Evolutionary conservation across 2,888 invertebrate genomes (phyloP).

Genomic region (Dynastes tityus): DNA sequence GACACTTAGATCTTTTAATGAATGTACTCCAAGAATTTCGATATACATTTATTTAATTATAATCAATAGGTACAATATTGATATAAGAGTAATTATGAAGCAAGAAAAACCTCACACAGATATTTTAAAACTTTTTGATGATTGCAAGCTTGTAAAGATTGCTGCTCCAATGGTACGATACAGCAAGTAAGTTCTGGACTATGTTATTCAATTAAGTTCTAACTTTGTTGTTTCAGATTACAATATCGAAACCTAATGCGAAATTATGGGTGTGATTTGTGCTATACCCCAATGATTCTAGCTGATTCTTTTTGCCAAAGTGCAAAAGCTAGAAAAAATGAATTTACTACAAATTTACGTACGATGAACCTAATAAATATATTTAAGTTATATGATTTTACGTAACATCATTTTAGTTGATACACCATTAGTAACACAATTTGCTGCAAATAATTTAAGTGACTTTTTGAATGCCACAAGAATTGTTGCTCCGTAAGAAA

Average conservation of each 20-base stretch:
- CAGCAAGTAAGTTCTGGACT: slow-evolving; percentile 76
- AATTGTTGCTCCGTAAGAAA: slow-evolving; percentile 82
- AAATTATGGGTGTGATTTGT: slow-evolving; percentile 89
- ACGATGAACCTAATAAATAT: slow-evolving; percentile 51
- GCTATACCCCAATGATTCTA: slow-evolving; percentile 97
- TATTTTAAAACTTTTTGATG: slow-evolving; percentile 79
- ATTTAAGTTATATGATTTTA: slow-evolving; percentile 29
- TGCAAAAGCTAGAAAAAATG: slow-evolving; percentile 86
- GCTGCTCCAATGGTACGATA: slow-evolving; percentile 98
- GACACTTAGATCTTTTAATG: too few species aligned
- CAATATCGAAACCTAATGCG: slow-evolving; percentile 84
- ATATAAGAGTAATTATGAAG: not conserved
- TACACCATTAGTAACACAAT: slow-evolving; percentile 92
- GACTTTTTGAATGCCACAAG: slow-evolving; percentile 91
- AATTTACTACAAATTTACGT: slow-evolving; percentile 82
- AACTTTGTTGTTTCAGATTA: slow-evolving; percentile 71
- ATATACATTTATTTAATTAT: too few species aligned
- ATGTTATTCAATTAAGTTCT: not conserved
- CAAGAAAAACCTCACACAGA: slow-evolving; percentile 61
- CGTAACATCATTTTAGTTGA: slow-evolving; percentile 74
- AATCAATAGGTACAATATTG: too few species aligned
- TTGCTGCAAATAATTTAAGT: slow-evolving; percentile 88
- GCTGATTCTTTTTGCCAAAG: slow-evolving; percentile 95
- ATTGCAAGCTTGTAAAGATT: slow-evolving; percentile 80
- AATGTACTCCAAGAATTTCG: too few species aligned